phyloP scores from a whole-genome alignment of 2,888 invertebrate species.

The Drosophila putrida region DNA sequence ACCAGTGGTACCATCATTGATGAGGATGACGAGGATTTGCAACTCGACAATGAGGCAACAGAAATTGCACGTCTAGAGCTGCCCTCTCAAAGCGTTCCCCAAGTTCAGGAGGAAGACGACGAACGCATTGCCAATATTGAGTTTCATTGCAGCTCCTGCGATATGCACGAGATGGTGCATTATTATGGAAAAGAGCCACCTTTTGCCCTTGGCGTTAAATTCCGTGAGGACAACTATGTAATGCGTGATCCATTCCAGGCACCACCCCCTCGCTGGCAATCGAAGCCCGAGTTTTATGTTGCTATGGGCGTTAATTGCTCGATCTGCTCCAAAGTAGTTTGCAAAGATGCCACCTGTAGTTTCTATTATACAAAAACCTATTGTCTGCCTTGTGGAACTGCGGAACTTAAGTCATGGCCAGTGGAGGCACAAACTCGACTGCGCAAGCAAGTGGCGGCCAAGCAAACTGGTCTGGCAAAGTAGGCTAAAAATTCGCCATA shows the following conservation, averaged over 20 bases:
- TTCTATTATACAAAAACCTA: conserved; percentile 91
- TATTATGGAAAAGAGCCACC: conserved; percentile 92
- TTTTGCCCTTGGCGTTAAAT: conserved; percentile 88
- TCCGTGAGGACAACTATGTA: conserved; percentile 91
- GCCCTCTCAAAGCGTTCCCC: conserved; percentile 11
- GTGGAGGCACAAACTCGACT: conserved; percentile 89
- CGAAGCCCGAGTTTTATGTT: conserved; percentile 91
- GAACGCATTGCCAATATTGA: conserved; percentile 81
- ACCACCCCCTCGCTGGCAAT: conserved; percentile 85
- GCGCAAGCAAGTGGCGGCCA: conserved; percentile 80
- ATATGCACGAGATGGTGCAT: conserved; percentile 89
- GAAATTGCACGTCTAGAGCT: conserved; percentile 77
- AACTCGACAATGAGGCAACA: conserved; percentile 66
- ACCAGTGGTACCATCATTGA: background rate
- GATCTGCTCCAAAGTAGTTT: conserved; percentile 89
- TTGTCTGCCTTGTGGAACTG: conserved; percentile 90
- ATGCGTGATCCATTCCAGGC: conserved; percentile 94
- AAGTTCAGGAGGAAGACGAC: conserved; percentile 56
- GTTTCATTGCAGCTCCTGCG: conserved; percentile 88
- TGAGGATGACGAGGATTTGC: conserved; percentile 49
- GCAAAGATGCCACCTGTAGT: conserved; percentile 91
- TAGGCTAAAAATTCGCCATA: background rate
- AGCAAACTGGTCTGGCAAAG: conserved; percentile 31
- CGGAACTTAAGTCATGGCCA: conserved; percentile 88
- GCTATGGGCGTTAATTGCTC: conserved; percentile 91